phyloP scores from a whole-genome alignment of 2,888 invertebrate genomes.

The Agrypnus murinus region DNA sequence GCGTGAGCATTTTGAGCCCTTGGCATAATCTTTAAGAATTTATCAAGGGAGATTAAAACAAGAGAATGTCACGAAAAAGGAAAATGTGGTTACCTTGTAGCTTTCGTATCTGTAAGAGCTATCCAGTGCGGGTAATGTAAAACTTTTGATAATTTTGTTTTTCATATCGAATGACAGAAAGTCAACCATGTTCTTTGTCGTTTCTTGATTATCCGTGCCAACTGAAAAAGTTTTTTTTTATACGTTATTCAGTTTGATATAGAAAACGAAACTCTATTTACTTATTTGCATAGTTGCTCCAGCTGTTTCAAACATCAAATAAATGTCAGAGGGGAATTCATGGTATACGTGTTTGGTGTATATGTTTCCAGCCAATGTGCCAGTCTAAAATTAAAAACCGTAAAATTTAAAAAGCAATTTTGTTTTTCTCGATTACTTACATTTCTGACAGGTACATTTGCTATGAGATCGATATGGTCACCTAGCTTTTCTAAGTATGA shows the following conservation, averaged over 20 bases:
- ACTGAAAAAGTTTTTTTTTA: slow-evolving; percentile 53
- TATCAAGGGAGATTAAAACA: slow-evolving; percentile 38
- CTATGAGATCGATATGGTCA: slow-evolving; percentile 80
- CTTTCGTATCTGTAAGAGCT: slow-evolving; percentile 60
- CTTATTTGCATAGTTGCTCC: slow-evolving; percentile 72
- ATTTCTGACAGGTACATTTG: slow-evolving; percentile 82
- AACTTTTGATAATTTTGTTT: slow-evolving; percentile 68
- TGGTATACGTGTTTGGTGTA: slow-evolving; percentile 79
- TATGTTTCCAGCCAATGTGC: slow-evolving; percentile 82
- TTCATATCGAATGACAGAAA: slow-evolving; percentile 53
- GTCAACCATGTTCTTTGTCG: slow-evolving; percentile 53
- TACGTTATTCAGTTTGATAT: background rate
- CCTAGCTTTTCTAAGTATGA: slow-evolving; percentile 75
- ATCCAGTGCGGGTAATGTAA: slow-evolving; percentile 72
- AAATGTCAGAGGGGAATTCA: slow-evolving; percentile 85
- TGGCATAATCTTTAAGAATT: slow-evolving; percentile 77
- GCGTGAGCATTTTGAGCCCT: slow-evolving; percentile 83
- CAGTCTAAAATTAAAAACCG: slow-evolving; percentile 71
- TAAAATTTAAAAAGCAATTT: background rate
- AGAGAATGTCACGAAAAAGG: background rate
- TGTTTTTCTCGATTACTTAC: slow-evolving; percentile 72
- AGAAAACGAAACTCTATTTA: slow-evolving; percentile 46
- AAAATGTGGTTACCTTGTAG: slow-evolving; percentile 41
- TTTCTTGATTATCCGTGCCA: slow-evolving; percentile 56
- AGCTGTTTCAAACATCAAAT: slow-evolving; percentile 77